Base-by-base conservation (phyloP, 2,797 vertebrate genomes). In the Taeniopygia guttata region DNA sequence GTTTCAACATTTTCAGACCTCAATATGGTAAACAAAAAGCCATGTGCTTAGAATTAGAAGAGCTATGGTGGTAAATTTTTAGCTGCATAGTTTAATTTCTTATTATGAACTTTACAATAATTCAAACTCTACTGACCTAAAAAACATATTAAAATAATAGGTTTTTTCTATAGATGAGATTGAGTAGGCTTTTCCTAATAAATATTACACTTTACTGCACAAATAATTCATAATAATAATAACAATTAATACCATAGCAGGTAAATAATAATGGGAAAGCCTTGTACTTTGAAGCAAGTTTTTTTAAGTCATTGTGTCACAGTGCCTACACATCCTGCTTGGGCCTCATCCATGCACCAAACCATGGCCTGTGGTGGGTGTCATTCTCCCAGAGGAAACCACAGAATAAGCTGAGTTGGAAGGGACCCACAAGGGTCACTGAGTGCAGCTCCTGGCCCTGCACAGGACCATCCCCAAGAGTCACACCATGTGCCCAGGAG, bases 291-390 rank as follows among this genome's bases (percentile, higher is more conserved):
- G 54, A 67, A 77, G 30, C 2, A 69, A 17, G 5, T 26, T 25
- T 68, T 55, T 94, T 80, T 9, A 54, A 62, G 78, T 62, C 25
- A 30, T 5, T 51, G n/a, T 36, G 26, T 55, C 23, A 7, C 32
- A 48, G 10, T 32, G 10, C 38, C 32, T 42, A 56, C 2, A 9
- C 6, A 29, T 36, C 81, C 40, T 54, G 16, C 49, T 56, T 60
- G 29, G 43, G 42, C 48, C 87, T 15, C 0, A 0, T 18, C 74
- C 3, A 1, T 11, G 9, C 8, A 45, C 13, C 1, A 5, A 82
- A 87, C 11, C 32, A 45, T 0, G 1, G 34, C 6, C 32, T 32
- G 66, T 54, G 27, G 54, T 13, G 48, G 40, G 8, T 2, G 9
- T 22, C 17, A 10, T 74, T 64, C 45, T 49, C 38, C 23, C 60